Percentiles rank a stretch among this genome's conserved stretches.
These are phyloP conservation scores for Sciaenops ocellatus DNA, from an alignment of 2,797 vertebrate species.

Conservation along the genomic window DNA sequence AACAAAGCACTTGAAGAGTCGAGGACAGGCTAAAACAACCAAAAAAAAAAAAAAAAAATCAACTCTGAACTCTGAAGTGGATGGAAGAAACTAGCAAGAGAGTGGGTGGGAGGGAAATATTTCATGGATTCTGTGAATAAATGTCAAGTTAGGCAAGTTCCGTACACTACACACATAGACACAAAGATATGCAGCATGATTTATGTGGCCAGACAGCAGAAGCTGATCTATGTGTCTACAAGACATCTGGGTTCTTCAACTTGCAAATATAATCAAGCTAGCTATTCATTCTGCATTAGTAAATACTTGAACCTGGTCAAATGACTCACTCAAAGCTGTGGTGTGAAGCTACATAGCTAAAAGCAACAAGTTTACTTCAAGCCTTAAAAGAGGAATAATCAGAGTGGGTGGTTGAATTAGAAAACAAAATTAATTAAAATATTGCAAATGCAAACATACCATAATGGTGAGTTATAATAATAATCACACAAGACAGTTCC, in stretches of 20 bases:
- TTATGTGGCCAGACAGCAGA: background rate
- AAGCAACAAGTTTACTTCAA: background rate
- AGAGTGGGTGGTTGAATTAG: background rate
- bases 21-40: background rate
- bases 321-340: slow-evolving; percentile 1
- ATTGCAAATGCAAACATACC: background rate
- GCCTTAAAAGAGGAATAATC: background rate
- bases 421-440: background rate
- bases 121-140: background rate
- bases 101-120: background rate
- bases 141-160: background rate
- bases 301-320: background rate
- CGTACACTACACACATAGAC: background rate
- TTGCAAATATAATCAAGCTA: slow-evolving; percentile 11
- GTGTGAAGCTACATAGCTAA: background rate
- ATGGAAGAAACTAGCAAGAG: slow-evolving; percentile 1
- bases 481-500: background rate
- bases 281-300: background rate
- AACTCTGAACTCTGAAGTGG: no score
- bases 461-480: background rate
- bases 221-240: slow-evolving; percentile 7
- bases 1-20: slow-evolving; percentile 42
- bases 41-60: background rate
- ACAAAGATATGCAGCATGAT: slow-evolving; percentile 11
- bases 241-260: slow-evolving; percentile 12